Conservation (phyloP, 1,140 invertebrate species). For the Zaprionus taronus region DNA sequence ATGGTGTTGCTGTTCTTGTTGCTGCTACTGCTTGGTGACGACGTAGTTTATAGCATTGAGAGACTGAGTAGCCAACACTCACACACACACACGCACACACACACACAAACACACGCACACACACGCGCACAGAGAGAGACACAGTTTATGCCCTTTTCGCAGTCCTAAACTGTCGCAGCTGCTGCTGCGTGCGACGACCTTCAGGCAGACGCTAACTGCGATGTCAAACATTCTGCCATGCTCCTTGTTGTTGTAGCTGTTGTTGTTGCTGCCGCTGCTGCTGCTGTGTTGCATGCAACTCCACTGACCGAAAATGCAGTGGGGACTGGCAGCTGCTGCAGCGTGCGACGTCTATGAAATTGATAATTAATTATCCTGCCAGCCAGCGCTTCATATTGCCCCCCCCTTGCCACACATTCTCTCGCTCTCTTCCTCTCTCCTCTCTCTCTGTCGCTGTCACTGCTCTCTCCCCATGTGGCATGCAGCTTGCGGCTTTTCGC, state of each 20-base stretch:
- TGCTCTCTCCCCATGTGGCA: background rate
- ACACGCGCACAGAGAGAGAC: background rate
- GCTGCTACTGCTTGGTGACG: conserved; percentile 37
- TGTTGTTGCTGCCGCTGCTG: conserved; percentile 21
- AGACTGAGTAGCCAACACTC: conserved; percentile 48
- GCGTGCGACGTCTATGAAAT: conserved; percentile 62
- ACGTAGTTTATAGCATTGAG: conserved; percentile 81
- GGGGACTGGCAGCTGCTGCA: conserved; percentile 16
- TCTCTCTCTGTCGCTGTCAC: background rate
- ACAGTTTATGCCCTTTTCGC: conserved; percentile 31
- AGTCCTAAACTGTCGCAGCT: conserved; percentile 1
- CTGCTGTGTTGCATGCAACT: conserved; percentile 22
- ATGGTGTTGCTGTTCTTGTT: conserved; percentile 5
- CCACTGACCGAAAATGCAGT: conserved; percentile 39
- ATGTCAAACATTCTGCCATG: conserved; percentile 22
- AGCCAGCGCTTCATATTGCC: conserved; percentile 3
- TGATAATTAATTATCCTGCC: conserved; percentile 80
- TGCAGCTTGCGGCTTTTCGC: conserved; percentile 64
- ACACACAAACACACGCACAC: background rate
- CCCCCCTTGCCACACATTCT: background rate
- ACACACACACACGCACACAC: no score
- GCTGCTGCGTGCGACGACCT: conserved; percentile 43
- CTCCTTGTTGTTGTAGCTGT: conserved; percentile 21
- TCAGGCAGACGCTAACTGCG: conserved; percentile 34
- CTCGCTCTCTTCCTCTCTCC: background rate